These are phyloP conservation scores for Alfaro cultratus DNA, from an alignment of 2,797 vertebrate species.

Conservation along the genomic window DNA sequence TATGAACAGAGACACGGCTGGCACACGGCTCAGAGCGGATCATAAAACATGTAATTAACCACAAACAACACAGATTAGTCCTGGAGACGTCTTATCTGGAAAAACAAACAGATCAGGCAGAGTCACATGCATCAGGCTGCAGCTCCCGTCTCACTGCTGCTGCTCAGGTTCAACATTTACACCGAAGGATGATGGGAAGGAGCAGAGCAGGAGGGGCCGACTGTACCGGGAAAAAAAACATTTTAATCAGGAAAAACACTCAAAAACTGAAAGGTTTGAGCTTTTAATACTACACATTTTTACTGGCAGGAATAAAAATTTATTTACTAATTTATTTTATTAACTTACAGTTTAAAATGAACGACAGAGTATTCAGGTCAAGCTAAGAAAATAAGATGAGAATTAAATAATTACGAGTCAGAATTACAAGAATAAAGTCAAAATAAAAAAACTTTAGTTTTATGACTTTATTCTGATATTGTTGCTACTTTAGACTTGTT, in stretches of 20 bases:
- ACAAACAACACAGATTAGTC: neutral
- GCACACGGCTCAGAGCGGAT: neutral
- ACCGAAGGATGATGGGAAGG: neutral
- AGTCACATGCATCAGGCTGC: slow-evolving; percentile 1
- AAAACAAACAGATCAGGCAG: neutral
- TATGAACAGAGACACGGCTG: slow-evolving; percentile 36
- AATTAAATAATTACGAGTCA: too few species aligned
- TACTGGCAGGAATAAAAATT: neutral
- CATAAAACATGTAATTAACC: neutral
- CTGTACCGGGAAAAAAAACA: neutral
- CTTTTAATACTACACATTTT: neutral
- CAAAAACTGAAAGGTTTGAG: neutral
- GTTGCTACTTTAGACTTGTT: too few species aligned
- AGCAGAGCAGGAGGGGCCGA: too few species aligned
- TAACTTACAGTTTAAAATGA: too few species aligned
- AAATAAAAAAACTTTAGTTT: too few species aligned
- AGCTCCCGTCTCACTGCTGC: neutral
- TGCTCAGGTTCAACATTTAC: too few species aligned
- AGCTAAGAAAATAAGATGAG: too few species aligned
- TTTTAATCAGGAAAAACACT: neutral
- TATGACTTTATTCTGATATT: too few species aligned
- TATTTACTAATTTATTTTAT: too few species aligned
- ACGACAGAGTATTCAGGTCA: too few species aligned
- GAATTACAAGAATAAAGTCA: too few species aligned
- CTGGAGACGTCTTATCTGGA: neutral